Evolutionary conservation across 2,888 invertebrate genomes (phyloP).

Genomic region (Ecliptopera silaceata): DNA sequence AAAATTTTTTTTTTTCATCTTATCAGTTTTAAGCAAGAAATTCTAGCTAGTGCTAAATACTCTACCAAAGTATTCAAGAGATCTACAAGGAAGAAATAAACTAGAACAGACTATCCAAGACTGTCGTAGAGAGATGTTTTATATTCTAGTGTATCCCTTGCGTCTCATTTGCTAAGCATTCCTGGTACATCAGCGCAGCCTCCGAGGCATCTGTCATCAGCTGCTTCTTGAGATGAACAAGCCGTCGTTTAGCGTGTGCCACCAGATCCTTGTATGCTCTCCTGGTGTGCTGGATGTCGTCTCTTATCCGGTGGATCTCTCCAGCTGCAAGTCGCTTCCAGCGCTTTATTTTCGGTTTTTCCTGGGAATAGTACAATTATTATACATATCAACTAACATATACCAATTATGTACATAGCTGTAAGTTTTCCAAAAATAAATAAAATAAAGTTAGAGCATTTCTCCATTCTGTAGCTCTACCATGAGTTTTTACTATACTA

Average conservation of each 20-base stretch:
- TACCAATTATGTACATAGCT: no score
- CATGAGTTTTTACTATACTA: no score
- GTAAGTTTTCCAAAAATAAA: no score
- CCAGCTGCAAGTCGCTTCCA: constrained; percentile 65
- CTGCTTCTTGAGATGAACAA: constrained; percentile 56
- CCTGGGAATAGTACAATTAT: constrained; percentile 44
- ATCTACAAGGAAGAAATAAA: no score
- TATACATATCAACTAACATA: background rate
- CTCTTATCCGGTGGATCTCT: constrained; percentile 65
- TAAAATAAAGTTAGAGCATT: no score
- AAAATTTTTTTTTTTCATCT: no score
- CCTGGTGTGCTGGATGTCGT: constrained; percentile 65
- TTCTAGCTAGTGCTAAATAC: no score
- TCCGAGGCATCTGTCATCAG: constrained; percentile 48
- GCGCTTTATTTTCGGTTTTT: constrained; percentile 55
- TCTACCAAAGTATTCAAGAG: no score
- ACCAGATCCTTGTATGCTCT: constrained; percentile 64
- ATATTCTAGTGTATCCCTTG: background rate
- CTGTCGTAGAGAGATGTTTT: no score
- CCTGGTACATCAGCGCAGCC: constrained; percentile 37
- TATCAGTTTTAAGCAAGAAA: no score
- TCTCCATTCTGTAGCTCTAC: no score
- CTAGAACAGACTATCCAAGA: no score
- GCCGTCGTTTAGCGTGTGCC: constrained; percentile 57
- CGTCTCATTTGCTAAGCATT: constrained; percentile 40